Percentiles rank a stretch among this genome's conserved stretches.
Evolutionary conservation across 1,140 invertebrate species (phyloP).

Genomic region (Drosophila nebulosa): DNA sequence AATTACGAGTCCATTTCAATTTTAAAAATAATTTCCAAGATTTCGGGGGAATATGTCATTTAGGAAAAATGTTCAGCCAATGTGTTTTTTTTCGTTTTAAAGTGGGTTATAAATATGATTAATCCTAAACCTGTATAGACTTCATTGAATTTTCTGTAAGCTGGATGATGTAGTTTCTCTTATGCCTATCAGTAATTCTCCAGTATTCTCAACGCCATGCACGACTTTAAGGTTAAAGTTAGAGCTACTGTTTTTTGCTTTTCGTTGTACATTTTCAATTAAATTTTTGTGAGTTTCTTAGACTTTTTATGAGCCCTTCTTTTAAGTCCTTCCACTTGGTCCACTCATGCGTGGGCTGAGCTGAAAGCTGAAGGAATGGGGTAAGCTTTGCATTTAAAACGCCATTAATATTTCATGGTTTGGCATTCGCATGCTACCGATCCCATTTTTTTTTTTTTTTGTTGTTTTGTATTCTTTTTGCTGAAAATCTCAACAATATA

Average conservation of each 20-base stretch:
- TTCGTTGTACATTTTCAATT: conserved; percentile 21
- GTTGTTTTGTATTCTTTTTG: background rate
- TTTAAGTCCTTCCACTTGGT: background rate
- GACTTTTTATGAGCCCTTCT: conserved; percentile 2
- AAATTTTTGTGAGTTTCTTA: conserved; percentile 13
- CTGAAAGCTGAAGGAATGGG: background rate
- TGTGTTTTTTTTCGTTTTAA: too few species aligned
- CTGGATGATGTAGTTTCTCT: too few species aligned
- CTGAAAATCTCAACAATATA: conserved; percentile 39
- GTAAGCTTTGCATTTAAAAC: conserved; percentile 4
- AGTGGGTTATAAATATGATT: too few species aligned
- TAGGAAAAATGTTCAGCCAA: too few species aligned
- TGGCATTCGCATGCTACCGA: background rate
- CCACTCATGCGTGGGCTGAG: background rate
- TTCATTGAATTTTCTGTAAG: too few species aligned
- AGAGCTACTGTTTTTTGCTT: background rate
- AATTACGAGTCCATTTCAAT: too few species aligned
- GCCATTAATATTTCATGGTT: conserved; percentile 39
- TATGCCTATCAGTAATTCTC: too few species aligned
- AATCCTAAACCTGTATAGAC: too few species aligned
- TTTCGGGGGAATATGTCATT: too few species aligned
- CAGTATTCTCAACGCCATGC: too few species aligned
- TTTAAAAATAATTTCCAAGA: too few species aligned
- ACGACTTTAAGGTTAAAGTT: too few species aligned
- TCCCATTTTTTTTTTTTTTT: background rate